Conservation (phyloP, 2,113 vertebrate species). For the Mus spicilegus region DNA sequence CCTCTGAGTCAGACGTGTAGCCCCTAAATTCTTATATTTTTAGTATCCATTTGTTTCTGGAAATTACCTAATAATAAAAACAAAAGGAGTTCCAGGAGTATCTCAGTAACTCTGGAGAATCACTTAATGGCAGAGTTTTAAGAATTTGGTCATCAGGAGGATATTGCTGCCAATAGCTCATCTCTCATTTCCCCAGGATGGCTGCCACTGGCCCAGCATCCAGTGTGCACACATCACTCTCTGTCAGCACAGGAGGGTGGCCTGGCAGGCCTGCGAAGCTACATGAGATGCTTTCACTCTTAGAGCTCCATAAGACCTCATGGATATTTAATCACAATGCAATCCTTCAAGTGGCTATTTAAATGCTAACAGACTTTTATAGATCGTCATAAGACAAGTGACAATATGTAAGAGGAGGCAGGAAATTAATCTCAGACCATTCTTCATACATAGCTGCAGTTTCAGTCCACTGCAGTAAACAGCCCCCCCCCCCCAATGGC, state of each 20-base stretch:
- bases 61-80: slow-evolving; percentile 42
- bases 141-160: slow-evolving; percentile 23
- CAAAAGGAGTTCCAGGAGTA: slow-evolving; percentile 23
- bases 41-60: neutral
- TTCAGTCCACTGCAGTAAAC: slow-evolving; percentile 52
- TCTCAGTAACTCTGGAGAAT: neutral
- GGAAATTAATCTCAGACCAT: slow-evolving; percentile 47
- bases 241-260: neutral
- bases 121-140: slow-evolving; percentile 14
- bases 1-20: neutral
- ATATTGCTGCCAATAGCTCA: neutral
- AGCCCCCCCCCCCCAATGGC: neutral
- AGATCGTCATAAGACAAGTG: slow-evolving; percentile 47
- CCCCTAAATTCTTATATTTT: neutral
- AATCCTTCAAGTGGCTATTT: slow-evolving; percentile 37
- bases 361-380: slow-evolving; percentile 55
- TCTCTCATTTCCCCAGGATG: no score
- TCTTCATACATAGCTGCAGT: slow-evolving; percentile 9
- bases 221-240: neutral
- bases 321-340: slow-evolving; percentile 4
- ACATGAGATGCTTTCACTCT: neutral
- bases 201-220: neutral
- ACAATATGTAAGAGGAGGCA: slow-evolving; percentile 56
- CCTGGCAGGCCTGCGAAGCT: neutral
- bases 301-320: neutral